Evolutionary conservation across 2,888 invertebrate genomes (phyloP).

Genomic region (Spilosoma lubricipeda): DNA sequence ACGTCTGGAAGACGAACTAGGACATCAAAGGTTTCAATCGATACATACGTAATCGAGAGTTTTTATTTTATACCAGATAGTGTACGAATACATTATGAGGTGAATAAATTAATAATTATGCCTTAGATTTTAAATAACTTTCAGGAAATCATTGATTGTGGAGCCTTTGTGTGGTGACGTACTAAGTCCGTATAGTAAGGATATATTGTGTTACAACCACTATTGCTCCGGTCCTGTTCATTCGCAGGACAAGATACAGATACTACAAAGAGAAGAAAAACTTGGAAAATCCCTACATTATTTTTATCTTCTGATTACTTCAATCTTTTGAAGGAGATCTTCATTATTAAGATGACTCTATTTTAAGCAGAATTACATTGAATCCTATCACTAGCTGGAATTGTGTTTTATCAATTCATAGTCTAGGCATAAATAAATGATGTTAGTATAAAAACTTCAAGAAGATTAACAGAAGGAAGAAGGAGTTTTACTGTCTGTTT

Average conservation of each 20-base stretch:
- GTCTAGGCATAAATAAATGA: background rate
- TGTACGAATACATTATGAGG: background rate
- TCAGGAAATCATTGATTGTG: background rate
- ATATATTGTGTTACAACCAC: too few relatives aligned
- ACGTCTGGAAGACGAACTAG: background rate
- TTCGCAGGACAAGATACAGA: too few relatives aligned
- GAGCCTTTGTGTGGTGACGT: too few relatives aligned
- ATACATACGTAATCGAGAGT: background rate
- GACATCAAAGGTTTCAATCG: background rate
- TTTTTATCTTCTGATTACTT: background rate
- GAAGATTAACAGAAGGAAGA: background rate
- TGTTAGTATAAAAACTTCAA: background rate
- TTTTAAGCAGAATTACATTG: too few relatives aligned
- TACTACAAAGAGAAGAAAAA: too few relatives aligned
- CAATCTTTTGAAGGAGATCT: background rate
- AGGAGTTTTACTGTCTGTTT: too few relatives aligned
- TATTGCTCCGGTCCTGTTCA: too few relatives aligned
- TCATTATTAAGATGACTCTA: background rate
- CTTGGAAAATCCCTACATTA: too few relatives aligned
- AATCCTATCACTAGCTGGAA: background rate
- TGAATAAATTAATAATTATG: background rate
- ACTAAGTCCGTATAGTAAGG: too few relatives aligned
- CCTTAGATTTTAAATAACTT: background rate
- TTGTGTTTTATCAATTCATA: background rate
- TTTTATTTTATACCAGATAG: background rate